phyloP scores from a whole-genome alignment of 2,797 vertebrate species.

The Botia almorhae region DNA sequence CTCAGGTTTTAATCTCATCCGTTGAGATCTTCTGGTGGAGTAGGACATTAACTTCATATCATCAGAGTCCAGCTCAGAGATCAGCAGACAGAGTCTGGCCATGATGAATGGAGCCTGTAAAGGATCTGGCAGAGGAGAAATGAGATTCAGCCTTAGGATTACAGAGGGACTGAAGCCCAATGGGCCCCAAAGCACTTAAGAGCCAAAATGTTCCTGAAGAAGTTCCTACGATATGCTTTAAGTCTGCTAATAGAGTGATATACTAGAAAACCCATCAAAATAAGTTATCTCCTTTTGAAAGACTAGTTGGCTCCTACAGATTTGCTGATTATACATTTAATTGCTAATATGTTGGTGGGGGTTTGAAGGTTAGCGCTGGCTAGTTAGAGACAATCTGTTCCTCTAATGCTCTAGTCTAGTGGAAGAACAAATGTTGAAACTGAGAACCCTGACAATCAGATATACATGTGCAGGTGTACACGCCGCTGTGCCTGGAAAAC shows the following conservation, averaged over 20 bases:
- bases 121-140: constrained; percentile 51
- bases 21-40: constrained; percentile 31
- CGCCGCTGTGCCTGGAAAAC: constrained; percentile 28
- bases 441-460: not conserved
- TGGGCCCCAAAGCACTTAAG: constrained; percentile 18
- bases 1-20: constrained; percentile 19
- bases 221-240: constrained; percentile 33
- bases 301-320: not conserved
- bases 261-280: not conserved
- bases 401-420: not conserved
- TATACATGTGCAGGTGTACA: not conserved
- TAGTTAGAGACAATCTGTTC: constrained; percentile 18
- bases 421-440: constrained; percentile 19
- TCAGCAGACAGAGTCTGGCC: constrained; percentile 16
- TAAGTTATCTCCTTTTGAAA: constrained; percentile 19
- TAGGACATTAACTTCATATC: constrained; percentile 51
- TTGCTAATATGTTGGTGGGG: not conserved
- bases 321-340: constrained; percentile 11
- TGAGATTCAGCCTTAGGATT: constrained; percentile 49
- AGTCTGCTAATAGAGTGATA: constrained; percentile 8
- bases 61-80: constrained; percentile 31
- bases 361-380: constrained; percentile 1
- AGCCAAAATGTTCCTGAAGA: constrained; percentile 10
- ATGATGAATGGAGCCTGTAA: constrained; percentile 55
- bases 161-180: constrained; percentile 32